Base-by-base conservation (phyloP, 1,140 invertebrate species). In the Papilio polytes region DNA sequence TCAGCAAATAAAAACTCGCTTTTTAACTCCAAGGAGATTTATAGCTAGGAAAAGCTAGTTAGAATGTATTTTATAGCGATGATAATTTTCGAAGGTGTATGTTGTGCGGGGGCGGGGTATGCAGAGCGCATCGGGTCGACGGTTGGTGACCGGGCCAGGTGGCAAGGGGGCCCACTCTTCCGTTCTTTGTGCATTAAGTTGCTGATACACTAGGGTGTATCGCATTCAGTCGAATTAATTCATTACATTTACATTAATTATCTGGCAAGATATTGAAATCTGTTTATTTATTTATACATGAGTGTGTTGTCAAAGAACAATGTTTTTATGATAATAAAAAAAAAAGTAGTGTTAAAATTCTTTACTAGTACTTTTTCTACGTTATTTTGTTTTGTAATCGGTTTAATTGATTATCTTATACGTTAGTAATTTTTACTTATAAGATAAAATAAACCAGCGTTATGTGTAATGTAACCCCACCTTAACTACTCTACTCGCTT, bases 131-230 rank as follows among this genome's bases (percentile, higher is more conserved):
- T 73, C 72, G 72, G 13, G 20, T 41, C 72, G 13, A 12, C n/a
- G 36, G 72, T 18, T 41, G 72, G 31, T n/a, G 31, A 46, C 41
- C 36, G 72, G 41, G 72, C 36, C 72, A 73, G 72, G 72, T 73
- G 72, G 9, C 36, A 41, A 44, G 72, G 72, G 72, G 13, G 72
- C 36, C 41, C 72, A 46, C 72, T 46, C 72, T 46, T 73, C 8
- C 72, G 18, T 73, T 12, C n/a, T 41, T n/a, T 20, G 72, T 73
- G 72, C 18, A 46, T 73, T 73, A 73, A 10, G 72, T 46, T 73
- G 72, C 13, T 20, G 1, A 44, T 18, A 73, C 41, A 73, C 41
- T 73, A 20, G 41, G 8, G 72, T 18, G 36, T 73, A n/a, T 18
- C 1, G 15, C 15, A 18, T 51, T 15, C 13, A 15, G 13, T 15